Evolutionary conservation across 1,140 invertebrate species (phyloP), one percentile per base, ranked within the genome.

Genomic region (Hirudo medicinalis): DNA sequence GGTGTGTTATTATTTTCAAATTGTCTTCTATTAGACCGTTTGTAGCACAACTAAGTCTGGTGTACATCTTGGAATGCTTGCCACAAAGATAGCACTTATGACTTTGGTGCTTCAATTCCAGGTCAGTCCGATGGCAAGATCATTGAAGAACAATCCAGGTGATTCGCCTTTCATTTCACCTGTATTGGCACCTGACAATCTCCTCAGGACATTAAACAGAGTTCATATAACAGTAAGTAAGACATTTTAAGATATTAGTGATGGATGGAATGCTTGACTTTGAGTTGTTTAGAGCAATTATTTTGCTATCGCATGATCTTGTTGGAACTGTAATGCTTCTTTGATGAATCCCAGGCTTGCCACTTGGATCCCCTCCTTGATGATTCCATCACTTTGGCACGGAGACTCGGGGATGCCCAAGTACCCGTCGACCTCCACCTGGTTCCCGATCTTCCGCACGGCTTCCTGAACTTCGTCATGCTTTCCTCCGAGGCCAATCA

Each of bases 321-420:
- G 1, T 63, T 11, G 9, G 19, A 63, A 25, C 22, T 25, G 15
- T 9, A 13, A 27, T 63, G 0, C 11, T 63, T 32, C 4, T 63
- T 25, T 63, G 17, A 63, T 9, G 1, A 63, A 43, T 67, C 54
- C 49, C 80, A 96, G 92, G 89, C 89, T 0, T 87, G 91, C 69
- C 88, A 96, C 73, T 85, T 97, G 77, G 96, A 99, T 83, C 94
- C 94, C 19, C 92, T 93, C 75, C 82, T 98, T 13, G 96, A 99
- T 82, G 96, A 99, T 79, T 92, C 91, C 75, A 88, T 99, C 20
- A 91, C 90, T 87, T 95, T 99, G 85, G 91, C 90, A 2, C 91
- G 89, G 78, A 89, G 89, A 77, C 82, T 98, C 25, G 88, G 88
- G 77, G 80, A 80, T 17, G 81, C 95, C 0, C 88, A 88, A 29